Base-by-base conservation (phyloP, 1,140 invertebrate species). In the Penaeus chinensis region DNA sequence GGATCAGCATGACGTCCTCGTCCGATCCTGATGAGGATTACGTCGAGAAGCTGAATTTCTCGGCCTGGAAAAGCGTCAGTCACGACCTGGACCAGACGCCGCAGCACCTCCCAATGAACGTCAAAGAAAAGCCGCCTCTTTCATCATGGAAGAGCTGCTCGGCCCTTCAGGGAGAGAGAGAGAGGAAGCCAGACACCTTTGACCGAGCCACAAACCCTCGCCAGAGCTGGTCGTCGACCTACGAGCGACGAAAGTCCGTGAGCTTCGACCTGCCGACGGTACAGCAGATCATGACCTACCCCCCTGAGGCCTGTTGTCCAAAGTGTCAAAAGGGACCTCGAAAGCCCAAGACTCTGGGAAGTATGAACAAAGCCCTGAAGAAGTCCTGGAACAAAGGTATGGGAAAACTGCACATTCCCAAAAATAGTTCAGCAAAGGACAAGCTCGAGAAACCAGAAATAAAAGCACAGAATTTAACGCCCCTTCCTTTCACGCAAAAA, bases 201-300 rank as follows among this genome's bases (percentile, higher is more conserved):
- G 54, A 54, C 54, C 54, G 60, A 88, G 27, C 77, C n/a, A 74
- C 60, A 27, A 65, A 8, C 20, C 79, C 63, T 8, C 60, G 76
- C 63, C 62, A 77, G 69, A 54, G 77, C 20, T 77, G 79, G 79
- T 88, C 85, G 13, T 76, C 89, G 3, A 71, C 82, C 18, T 61
- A 83, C 22, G 89, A 89, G 22, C 80, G 83, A 54, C 54, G 89
- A 60, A 89, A 89, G 71, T 89, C 89, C 4, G 89, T 89, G 27
- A 89, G 81, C 47, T 89, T 89, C 74, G 89, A 89, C 22, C 24
- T 82, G 22, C 86, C 86, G 18, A 78, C 81, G 27, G 42, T 87
- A 19, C 42, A 42, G 22, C 77, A 87, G 65, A 63, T 87, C 22
- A 82, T 82, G 81, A 77, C 78, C 24, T 87, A 87, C 66, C 81